Percentiles rank a stretch among this genome's conserved stretches.
phyloP scores from a whole-genome alignment of 64 coral and sea anemone species.

The Pachyseris speciosa region DNA sequence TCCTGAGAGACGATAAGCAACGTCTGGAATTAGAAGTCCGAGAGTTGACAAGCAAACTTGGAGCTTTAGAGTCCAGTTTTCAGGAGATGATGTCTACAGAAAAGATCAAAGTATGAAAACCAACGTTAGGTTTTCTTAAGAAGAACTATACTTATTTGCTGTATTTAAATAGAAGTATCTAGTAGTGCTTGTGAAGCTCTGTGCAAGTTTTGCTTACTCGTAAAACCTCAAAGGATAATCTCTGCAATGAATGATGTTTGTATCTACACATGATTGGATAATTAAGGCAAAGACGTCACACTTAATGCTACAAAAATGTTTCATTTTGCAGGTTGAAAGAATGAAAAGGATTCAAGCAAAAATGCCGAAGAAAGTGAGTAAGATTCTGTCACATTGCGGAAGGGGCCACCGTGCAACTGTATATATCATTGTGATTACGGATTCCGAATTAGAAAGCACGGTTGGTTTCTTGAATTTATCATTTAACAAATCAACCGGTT shows the following conservation, averaged over 20 bases:
- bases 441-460: too few species aligned
- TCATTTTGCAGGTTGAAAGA: conserved; percentile 44
- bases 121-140: neutral
- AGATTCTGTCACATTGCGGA: neutral
- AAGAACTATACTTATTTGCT: too few species aligned
- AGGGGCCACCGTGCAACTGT: too few species aligned
- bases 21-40: conserved; percentile 59
- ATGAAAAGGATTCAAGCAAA: conserved; percentile 73
- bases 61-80: conserved; percentile 71
- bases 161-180: neutral
- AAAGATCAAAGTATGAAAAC: conserved; percentile 73
- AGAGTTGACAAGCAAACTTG: conserved; percentile 71
- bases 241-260: too few species aligned
- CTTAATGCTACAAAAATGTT: neutral
- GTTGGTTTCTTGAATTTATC: too few species aligned
- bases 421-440: too few species aligned
- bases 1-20: conserved; percentile 67
- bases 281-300: too few species aligned
- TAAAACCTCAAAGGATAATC: too few species aligned
- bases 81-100: conserved; percentile 71
- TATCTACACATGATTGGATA: too few species aligned
- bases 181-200: too few species aligned
- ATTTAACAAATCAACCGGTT: too few species aligned
- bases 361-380: conserved; percentile 67
- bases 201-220: too few species aligned